Evolutionary conservation across 2,113 vertebrate genomes (phyloP), one percentile per base, ranked within the genome.

Genomic region (Vimba vimba): DNA sequence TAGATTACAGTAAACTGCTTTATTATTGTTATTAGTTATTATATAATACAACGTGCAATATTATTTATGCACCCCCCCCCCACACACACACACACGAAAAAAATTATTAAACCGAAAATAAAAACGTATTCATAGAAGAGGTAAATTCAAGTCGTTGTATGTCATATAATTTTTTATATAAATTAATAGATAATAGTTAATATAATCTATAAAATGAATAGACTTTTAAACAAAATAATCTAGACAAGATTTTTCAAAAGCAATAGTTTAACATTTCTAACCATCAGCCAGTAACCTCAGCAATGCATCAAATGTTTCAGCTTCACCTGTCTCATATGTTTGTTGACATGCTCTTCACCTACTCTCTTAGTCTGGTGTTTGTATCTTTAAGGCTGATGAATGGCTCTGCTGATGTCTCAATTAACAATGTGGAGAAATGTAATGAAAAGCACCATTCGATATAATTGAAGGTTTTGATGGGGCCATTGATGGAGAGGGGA

Each of bases 401-500:
- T 85, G 83, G 27, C 60, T 62, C 62, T 78, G 50, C 77, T 83
- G 83, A 88, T 84, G 86, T 82, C 79, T 85, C 79, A 71, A 71
- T 86, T 85, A 80, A 80, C 60, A 66, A 50, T 69, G 88, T 55
- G 21, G 13, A 52, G 62, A 79, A 74, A 75, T 59, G 68, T 68
- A 84, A 75, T 81, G 68, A 82, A 82, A 85, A 74, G 71, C 64
- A 8, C 73, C 17, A 86, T 86, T 86, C 78, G 13, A 79, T 12
- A 85, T 88, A 87, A 86, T 84, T 68, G 69, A 25, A 71, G 62
- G 33, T 77, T 76, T 75, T 30, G 57, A 79, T 47, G n/a, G 36
- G 47, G 68, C 84, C n/a, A 68, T 64, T 86, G 66, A 57, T 50
- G 25, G n/a, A 52, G 60, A 33, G 15, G 23, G 39, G 85, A 45